Evolutionary conservation across 2,113 vertebrate species (phyloP).

Genomic region (Lagopus leucura): DNA sequence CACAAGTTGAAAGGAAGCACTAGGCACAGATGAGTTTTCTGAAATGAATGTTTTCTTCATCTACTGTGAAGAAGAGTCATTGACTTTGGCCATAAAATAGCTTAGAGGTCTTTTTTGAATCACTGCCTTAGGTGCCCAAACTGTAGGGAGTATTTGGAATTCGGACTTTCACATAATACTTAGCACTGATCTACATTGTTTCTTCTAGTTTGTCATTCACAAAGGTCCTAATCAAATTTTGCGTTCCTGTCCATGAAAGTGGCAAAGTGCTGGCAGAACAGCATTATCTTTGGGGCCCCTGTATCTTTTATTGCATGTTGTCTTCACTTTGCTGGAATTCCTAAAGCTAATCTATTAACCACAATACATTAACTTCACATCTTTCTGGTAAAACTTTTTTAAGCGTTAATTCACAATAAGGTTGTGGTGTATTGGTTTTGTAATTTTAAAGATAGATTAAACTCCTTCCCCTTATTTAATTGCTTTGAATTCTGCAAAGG

Average conservation of each 20-base stretch:
- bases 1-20: not conserved
- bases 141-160: not conserved
- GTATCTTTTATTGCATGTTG: not conserved
- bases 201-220: not conserved
- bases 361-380: not conserved
- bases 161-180: not conserved
- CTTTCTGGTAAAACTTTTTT: not conserved
- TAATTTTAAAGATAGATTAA: constrained; percentile 6
- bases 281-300: not conserved
- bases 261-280: not conserved
- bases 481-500: not conserved
- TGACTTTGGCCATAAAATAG: not conserved
- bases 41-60: not conserved
- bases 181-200: not conserved
- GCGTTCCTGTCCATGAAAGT: not conserved
- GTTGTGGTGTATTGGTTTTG: not conserved
- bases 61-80: not conserved
- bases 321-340: not conserved
- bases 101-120: not conserved
- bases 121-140: not conserved
- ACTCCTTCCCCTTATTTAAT: not conserved
- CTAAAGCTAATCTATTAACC: not conserved
- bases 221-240: not conserved
- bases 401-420: not conserved
- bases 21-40: not conserved